Conservation (phyloP, 2,888 invertebrate species). For the Dasypogon diadema region DNA sequence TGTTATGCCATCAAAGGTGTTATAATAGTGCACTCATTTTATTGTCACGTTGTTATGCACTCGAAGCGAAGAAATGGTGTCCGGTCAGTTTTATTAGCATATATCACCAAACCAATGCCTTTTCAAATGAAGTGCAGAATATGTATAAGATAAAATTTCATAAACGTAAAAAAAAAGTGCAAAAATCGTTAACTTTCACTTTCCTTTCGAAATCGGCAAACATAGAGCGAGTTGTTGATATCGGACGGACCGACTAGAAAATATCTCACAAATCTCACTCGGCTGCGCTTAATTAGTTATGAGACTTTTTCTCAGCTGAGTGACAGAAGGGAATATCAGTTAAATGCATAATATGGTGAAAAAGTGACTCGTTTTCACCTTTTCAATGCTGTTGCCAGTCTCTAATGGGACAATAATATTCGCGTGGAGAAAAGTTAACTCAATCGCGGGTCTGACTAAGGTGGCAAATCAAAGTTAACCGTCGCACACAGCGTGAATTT, state of each 20-base stretch:
- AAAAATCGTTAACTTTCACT: conserved; percentile 51
- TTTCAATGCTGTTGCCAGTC: neutral
- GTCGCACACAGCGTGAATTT: conserved; percentile 25
- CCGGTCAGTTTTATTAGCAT: neutral
- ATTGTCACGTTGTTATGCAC: neutral
- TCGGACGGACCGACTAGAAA: conserved; percentile 9
- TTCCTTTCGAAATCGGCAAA: conserved; percentile 51
- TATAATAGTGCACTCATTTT: neutral
- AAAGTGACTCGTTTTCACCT: conserved; percentile 38
- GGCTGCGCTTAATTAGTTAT: conserved; percentile 35
- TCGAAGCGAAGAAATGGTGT: neutral
- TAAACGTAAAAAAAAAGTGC: conserved; percentile 21
- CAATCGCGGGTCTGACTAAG: neutral
- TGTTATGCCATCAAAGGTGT: too few species aligned
- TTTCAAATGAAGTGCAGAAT: neutral
- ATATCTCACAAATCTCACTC: conserved; percentile 9
- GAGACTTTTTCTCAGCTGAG: conserved; percentile 35
- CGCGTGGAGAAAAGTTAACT: neutral
- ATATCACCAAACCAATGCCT: neutral
- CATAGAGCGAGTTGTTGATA: conserved; percentile 15
- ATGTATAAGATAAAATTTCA: conserved; percentile 9
- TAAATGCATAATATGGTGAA: neutral
- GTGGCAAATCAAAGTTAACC: conserved; percentile 34
- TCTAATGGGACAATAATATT: conserved; percentile 18
- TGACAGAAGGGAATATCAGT: conserved; percentile 35